Evolutionary conservation across 2,113 vertebrate genomes (phyloP), one percentile per base, ranked within the genome.

Genomic region (Clarias gariepinus): DNA sequence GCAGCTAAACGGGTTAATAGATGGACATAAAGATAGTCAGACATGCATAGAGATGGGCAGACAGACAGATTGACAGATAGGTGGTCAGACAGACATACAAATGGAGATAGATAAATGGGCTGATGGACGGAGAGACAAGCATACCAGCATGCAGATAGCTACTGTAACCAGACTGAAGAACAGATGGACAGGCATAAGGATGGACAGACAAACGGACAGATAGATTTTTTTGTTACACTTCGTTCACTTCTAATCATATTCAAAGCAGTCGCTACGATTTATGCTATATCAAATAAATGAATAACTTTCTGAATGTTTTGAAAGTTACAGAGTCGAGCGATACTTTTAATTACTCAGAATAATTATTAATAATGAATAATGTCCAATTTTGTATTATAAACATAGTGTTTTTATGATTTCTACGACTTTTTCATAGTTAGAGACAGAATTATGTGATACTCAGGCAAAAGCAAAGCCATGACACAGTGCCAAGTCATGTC

Each of bases 141-240:
- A 36, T n/a, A n/a, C n/a, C n/a, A n/a, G n/a, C n/a, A n/a, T n/a
- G n/a, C n/a, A n/a, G n/a, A 10, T 2, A 73, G 6, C 10, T n/a
- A n/a, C n/a, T n/a, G n/a, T 0, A 3, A 0, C 6, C 4, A 33
- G 3, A 25, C 19, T 23, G 3, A 10, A n/a, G n/a, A n/a, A n/a
- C n/a, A n/a, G n/a, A n/a, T n/a, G n/a, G n/a, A n/a, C n/a, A n/a
- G n/a, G n/a, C 3, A 0, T 11, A 30, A 1, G 3, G 69, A 73
- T 4, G 2, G 25, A 28, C 6, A 16, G 74, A 52, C 4, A 52
- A 2, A 25, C 12, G 15, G 12, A 76, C 4, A 53, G 74, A 53
- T 11, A 21, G 68, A 15, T 76, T 52, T 53, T 47, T 11, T 53
- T 76, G 69, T 36, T 73, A 36, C 16, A 21, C 36, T 33, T 8